phyloP scores from a whole-genome alignment of 2,113 vertebrate species.

The Ageneiosus marmoratus region DNA sequence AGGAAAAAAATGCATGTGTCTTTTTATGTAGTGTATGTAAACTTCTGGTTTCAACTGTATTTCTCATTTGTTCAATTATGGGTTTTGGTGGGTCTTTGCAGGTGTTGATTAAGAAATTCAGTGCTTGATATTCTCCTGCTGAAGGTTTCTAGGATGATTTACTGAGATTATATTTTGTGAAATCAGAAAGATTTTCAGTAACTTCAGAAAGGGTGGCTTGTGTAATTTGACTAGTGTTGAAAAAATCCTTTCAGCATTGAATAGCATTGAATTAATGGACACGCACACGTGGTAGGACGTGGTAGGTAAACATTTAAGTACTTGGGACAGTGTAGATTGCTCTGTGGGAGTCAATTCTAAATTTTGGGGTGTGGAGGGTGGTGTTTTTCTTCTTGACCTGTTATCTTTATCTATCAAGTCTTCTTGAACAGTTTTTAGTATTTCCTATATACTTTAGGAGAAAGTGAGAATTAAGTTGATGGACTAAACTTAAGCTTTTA shows the following conservation, averaged over 20 bases:
- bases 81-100: neutral
- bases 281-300: no score
- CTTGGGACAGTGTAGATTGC: no score
- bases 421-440: neutral
- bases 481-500: neutral
- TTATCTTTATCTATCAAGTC: neutral
- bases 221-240: neutral
- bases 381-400: no score
- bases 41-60: no score
- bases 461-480: neutral
- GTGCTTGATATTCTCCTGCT: neutral
- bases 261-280: neutral
- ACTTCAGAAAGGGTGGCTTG: neutral
- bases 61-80: no score
- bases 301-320: neutral
- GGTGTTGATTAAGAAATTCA: neutral
- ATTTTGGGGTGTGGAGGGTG: neutral
- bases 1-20: no score
- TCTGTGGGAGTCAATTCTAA: neutral
- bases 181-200: neutral
- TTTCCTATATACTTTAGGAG: neutral
- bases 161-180: neutral
- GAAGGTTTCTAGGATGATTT: neutral
- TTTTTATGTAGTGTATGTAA: no score
- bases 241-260: neutral